A percentile compares a stretch with the other conserved stretches of the same genome.
phyloP scores from a whole-genome alignment of 37 sponge, comb jelly and placozoan species.

The Hormiphora californensis region DNA sequence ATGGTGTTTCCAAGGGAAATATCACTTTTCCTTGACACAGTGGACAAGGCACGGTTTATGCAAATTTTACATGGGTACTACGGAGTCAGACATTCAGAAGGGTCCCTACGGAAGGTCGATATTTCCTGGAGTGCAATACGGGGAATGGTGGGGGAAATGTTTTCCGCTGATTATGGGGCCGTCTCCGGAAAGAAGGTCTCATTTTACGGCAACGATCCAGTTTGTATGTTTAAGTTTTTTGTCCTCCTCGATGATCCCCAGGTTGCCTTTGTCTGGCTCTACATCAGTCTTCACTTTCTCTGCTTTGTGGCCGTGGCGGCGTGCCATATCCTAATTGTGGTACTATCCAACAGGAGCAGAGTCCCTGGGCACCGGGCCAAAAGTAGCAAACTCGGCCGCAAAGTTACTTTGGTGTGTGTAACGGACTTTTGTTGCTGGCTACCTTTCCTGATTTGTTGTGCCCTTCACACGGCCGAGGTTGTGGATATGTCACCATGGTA shows the following conservation, averaged over 20 bases:
- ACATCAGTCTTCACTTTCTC: not conserved
- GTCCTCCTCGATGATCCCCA: not conserved
- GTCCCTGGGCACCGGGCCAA: no score
- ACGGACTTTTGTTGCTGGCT: no score
- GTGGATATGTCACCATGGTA: no score
- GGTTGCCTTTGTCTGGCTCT: not conserved
- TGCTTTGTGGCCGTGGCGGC: not conserved
- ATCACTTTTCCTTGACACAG: not conserved
- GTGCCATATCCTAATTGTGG: no score
- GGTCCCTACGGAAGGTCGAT: not conserved
- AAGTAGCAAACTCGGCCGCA: no score
- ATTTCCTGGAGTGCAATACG: not conserved
- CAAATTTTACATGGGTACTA: not conserved
- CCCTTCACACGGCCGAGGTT: no score
- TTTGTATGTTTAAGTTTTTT: conserved; percentile 1
- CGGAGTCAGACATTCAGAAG: not conserved
- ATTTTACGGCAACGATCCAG: not conserved
- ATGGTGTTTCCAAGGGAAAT: not conserved
- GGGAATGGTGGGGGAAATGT: not conserved
- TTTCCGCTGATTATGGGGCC: not conserved
- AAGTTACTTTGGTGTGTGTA: no score
- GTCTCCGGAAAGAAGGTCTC: not conserved
- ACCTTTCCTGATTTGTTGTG: no score
- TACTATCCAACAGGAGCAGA: no score
- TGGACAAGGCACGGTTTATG: not conserved